phyloP scores from a whole-genome alignment of 2,113 vertebrate genomes.

The Cyrtonyx montezumae region DNA sequence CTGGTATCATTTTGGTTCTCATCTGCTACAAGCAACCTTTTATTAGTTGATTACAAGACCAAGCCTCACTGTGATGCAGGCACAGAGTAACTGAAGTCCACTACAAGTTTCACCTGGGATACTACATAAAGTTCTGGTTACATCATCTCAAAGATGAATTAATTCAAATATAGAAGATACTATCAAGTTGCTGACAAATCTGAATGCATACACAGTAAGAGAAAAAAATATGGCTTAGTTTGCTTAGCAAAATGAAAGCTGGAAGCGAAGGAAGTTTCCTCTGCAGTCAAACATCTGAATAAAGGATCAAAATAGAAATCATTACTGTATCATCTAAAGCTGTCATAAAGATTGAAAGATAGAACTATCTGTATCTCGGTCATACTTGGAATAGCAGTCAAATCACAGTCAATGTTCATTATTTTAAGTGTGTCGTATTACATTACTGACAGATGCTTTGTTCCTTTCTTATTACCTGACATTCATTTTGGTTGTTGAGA shows the following conservation, averaged over 20 bases:
- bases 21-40: neutral
- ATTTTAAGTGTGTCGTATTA: neutral
- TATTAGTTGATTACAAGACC: neutral
- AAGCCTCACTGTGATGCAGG: neutral
- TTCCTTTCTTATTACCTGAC: slow-evolving; percentile 82
- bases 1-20: neutral
- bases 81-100: neutral
- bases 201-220: neutral
- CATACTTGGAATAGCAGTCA: neutral
- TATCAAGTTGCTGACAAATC: neutral
- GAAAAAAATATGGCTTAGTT: neutral
- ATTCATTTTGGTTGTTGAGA: slow-evolving; percentile 88
- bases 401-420: neutral
- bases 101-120: neutral
- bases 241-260: neutral
- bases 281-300: neutral
- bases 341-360: neutral
- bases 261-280: neutral
- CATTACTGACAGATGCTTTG: neutral
- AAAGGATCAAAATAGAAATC: neutral
- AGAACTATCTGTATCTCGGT: neutral
- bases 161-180: neutral
- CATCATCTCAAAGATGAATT: neutral
- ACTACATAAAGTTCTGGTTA: neutral
- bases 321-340: neutral